Base-by-base conservation (phyloP, 2,888 invertebrate genomes). In the Nomada fabriciana region DNA sequence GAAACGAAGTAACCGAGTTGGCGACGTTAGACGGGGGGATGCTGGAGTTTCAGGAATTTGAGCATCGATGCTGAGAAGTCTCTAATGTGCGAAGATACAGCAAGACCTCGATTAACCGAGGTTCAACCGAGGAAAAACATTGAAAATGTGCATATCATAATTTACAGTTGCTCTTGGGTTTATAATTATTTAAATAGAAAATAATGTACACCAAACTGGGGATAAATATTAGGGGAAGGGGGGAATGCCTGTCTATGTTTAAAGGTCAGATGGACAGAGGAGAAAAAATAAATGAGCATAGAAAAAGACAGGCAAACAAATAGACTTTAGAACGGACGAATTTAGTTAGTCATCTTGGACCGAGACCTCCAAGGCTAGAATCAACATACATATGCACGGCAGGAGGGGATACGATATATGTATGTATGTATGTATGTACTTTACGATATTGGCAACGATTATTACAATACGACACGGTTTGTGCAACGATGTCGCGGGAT, bases 291-390 rank as follows among this genome's bases (percentile, higher is more conserved):
- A 74, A 65, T 42, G 64, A 25, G 7, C 36, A 18, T 20, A 20
- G n/a, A 50, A 18, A 42, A n/a, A 52, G 53, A 42, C 42, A 43
- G 18, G 20, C n/a, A 67, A 75, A 67, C 60, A 75, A 75, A 60
- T 67, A 75, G 42, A 74, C 29, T 2, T 42, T 15, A 36, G 20
- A 11, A 47, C 43, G n/a, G 36, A 42, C 59, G 20, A 61, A 60
- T 67, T 77, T 53, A 20, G n/a, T 53, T 43, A 60, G 57, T 55
- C 53, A 67, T 67, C 36, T 75, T 52, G 59, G 64, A 43, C 52
- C 60, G 52, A 47, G 53, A 67, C 52, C n/a, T 25, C 15, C 67
- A 75, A 78, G 75, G 67, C 53, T 67, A 20, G 47, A 47, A 15
- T 15, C 47, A 47, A 10, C 53, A 2, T 15, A 7, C 36, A 36